Percentiles rank a stretch among this genome's conserved stretches.
phyloP scores from a whole-genome alignment of 1,140 invertebrate species.

The Zaprionus kolodkinae region DNA sequence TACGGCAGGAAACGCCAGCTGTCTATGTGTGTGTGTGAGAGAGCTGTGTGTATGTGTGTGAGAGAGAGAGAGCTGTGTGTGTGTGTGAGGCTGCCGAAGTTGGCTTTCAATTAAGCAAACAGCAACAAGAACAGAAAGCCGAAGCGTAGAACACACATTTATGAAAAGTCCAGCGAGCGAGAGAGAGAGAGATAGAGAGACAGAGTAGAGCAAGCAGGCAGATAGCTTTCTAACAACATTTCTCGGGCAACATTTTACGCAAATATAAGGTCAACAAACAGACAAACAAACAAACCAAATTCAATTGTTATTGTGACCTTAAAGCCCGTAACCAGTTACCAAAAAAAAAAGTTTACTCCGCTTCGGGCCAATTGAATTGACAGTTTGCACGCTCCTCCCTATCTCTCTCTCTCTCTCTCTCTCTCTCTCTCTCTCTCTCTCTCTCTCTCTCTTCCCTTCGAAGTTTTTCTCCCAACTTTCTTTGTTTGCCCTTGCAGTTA shows the following conservation, averaged over 20 bases:
- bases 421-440: background rate
- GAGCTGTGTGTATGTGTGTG: conserved; percentile 25
- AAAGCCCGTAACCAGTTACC: conserved; percentile 24
- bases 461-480: background rate
- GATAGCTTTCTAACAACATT: conserved; percentile 25
- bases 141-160: conserved; percentile 47
- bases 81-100: conserved; percentile 47
- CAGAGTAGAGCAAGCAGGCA: background rate
- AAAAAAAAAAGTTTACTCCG: background rate
- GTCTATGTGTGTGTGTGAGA: conserved; percentile 52
- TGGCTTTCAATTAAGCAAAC: conserved; percentile 80
- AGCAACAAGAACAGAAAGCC: conserved; percentile 54
- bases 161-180: conserved; percentile 49
- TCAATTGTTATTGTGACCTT: conserved; percentile 23
- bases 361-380: conserved; percentile 7
- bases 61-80: conserved; percentile 21
- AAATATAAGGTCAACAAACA: conserved; percentile 15
- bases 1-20: conserved; percentile 77
- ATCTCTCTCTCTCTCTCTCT: background rate
- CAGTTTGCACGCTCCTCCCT: conserved; percentile 3
- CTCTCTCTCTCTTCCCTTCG: background rate
- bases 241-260: background rate
- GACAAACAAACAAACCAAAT: background rate
- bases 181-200: background rate
- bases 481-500: background rate